Evolutionary conservation across 2,113 vertebrate species (phyloP), one percentile per base, ranked within the genome.

Genomic region (Speoplatyrhinus poulsoni): DNA sequence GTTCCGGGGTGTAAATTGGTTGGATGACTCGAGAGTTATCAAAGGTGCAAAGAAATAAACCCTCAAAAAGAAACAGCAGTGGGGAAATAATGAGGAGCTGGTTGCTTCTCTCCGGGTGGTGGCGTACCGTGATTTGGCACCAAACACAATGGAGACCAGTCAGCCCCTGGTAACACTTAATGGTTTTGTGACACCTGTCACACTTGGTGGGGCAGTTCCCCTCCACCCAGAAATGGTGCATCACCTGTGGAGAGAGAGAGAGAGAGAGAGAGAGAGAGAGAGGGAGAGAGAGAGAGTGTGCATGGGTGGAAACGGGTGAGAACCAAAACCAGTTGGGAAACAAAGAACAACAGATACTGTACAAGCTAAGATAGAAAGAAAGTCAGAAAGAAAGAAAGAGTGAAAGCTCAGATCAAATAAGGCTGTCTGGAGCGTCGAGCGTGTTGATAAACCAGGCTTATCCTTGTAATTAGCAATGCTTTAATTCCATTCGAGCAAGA

Each of bases 121-220:
- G 91, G 93, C 96, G 94, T 89, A 98, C 96, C 87, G 96, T 97
- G 89, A 95, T 96, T 87, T 98, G 96, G 93, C 96, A 98, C 96
- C 96, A 98, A 77, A 96, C 95, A 86, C 96, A 97, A 73, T 97
- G 96, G 75, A 98, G 94, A 85, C 96, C 96, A 53, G 95, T 96
- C 89, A 98, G 88, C 75, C 95, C 95, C 89, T 97, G 96, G 91
- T 96, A 98, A 90, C 96, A 98, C 85, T 98, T 98, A 76, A 99
- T 94, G 67, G 93, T 95, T 94, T 98, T 96, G 89, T 97, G 96
- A 91, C 96, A 98, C 79, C 98, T 98, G 85, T 96, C 94, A 88
- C 96, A 98, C 88, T 95, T 97, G 76, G 93, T 94, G 67, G 94
- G 95, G 88, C 95, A 98, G 92, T 98, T 98, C 82, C 95, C 95